Conservation (phyloP, 2,888 invertebrate genomes). For the Mesorhabditis belari region DNA sequence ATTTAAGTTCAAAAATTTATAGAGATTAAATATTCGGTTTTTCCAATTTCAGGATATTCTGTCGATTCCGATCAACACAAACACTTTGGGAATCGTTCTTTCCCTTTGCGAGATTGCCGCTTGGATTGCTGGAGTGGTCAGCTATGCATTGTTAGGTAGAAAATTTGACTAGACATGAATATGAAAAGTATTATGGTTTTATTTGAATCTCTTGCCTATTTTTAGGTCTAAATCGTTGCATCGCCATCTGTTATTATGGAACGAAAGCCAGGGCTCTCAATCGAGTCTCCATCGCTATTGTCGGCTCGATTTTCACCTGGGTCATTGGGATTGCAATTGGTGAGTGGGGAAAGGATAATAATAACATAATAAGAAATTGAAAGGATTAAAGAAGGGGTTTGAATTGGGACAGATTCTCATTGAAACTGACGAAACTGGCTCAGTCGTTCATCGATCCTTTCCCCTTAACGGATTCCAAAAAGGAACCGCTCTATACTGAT, state of each 20-base stretch:
- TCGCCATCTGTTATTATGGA: constrained; percentile 50
- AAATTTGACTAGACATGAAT: not conserved
- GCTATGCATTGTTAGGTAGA: constrained; percentile 28
- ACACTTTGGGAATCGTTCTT: constrained; percentile 14
- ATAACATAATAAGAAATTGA: too few relatives aligned
- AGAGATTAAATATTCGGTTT: too few relatives aligned
- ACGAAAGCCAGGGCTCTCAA: constrained; percentile 43
- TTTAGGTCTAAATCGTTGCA: constrained; percentile 35
- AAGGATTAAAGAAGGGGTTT: too few relatives aligned
- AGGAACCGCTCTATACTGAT: not conserved
- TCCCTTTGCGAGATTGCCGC: constrained; percentile 42
- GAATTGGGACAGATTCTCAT: too few relatives aligned
- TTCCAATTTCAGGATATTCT: too few relatives aligned
- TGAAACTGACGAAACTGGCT: too few relatives aligned
- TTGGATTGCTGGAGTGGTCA: constrained; percentile 48
- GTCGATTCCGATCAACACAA: constrained; percentile 3
- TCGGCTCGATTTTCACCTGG: constrained; percentile 43
- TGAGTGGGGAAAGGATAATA: too few relatives aligned
- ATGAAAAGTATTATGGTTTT: not conserved
- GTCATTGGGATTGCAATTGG: constrained; percentile 29
- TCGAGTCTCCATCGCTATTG: constrained; percentile 42
- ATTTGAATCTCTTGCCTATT: not conserved
- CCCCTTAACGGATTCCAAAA: not conserved
- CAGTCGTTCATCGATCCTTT: not conserved
- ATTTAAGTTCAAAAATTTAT: too few relatives aligned